phyloP scores from a whole-genome alignment of 2,797 vertebrate species.

The Anguilla anguilla region DNA sequence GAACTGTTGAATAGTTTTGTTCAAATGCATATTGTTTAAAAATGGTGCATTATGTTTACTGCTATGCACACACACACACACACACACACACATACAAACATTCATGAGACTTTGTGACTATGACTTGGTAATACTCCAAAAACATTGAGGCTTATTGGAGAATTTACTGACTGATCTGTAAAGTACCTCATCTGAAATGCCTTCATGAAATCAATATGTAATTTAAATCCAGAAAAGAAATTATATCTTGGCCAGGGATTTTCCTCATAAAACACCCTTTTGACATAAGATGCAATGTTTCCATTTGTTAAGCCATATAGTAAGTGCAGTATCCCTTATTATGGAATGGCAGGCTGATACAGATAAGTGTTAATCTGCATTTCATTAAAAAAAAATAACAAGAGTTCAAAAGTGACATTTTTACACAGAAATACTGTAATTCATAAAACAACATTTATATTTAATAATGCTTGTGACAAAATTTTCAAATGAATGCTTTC shows the following conservation, averaged over 20 bases:
- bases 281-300: neutral
- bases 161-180: neutral
- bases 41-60: neutral
- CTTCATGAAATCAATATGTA: neutral
- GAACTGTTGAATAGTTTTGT: neutral
- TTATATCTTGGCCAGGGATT: neutral
- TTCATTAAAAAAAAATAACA: neutral
- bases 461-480: neutral
- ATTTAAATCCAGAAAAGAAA: neutral
- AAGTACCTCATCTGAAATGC: neutral
- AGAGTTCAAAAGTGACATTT: neutral
- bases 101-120: neutral
- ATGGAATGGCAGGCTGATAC: neutral
- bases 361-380: neutral
- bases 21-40: slow-evolving; percentile 1
- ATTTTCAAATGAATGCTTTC: neutral
- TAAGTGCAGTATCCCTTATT: neutral
- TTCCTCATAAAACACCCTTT: neutral
- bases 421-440: neutral
- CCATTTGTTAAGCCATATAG: neutral
- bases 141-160: neutral
- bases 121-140: neutral
- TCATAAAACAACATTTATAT: neutral
- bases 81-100: neutral
- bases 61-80: neutral